These are phyloP conservation scores for Drosophila pseudotalamancana DNA, from an alignment of 2,888 invertebrate species.

Conservation along the genomic window DNA sequence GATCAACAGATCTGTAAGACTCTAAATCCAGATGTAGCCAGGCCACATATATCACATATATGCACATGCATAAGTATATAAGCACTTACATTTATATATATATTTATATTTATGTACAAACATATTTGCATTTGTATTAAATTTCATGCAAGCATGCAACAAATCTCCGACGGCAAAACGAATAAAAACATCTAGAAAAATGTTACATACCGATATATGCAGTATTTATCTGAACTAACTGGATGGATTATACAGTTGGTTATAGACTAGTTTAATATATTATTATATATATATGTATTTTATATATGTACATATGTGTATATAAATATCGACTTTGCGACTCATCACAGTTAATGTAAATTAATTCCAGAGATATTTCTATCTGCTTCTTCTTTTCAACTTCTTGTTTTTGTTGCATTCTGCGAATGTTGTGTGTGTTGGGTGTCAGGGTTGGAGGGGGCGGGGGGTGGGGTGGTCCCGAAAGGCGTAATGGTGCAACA, in stretches of 20 bases:
- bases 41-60: neutral
- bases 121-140: slow-evolving; percentile 50
- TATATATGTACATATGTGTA: neutral
- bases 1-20: slow-evolving; percentile 7
- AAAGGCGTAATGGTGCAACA: neutral
- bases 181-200: slow-evolving; percentile 5
- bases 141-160: slow-evolving; percentile 56
- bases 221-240: neutral
- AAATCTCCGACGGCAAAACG: slow-evolving; percentile 58
- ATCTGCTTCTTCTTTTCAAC: slow-evolving; percentile 1
- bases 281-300: neutral
- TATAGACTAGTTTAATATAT: neutral
- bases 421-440: slow-evolving; percentile 14
- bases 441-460: neutral
- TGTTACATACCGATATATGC: neutral
- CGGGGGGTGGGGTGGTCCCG: neutral
- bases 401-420: slow-evolving; percentile 33
- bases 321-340: slow-evolving; percentile 4
- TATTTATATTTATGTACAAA: neutral
- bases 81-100: too few species aligned
- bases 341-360: slow-evolving; percentile 34
- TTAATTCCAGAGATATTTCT: slow-evolving; percentile 48
- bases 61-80: neutral
- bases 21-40: slow-evolving; percentile 8
- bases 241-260: neutral